phyloP scores from a whole-genome alignment of 2,113 vertebrate species.

The Proterorhinus semilunaris region DNA sequence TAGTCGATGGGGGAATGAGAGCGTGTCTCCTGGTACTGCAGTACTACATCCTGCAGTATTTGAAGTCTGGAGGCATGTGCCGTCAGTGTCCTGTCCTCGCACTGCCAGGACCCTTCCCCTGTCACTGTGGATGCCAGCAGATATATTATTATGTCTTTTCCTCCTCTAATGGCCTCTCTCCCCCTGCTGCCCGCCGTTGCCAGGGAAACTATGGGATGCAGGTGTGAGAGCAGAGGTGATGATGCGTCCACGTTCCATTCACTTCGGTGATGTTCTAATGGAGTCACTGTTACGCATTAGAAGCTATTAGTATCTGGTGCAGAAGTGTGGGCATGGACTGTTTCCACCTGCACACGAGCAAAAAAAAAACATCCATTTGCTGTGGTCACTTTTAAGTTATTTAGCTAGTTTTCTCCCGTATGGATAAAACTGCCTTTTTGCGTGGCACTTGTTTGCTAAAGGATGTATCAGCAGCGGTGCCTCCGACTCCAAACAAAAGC shows the following conservation, averaged over 20 bases:
- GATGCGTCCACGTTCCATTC: constrained; percentile 22
- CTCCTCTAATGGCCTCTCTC: constrained; percentile 19
- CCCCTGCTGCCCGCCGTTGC: constrained; percentile 11
- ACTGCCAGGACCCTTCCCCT: constrained; percentile 3
- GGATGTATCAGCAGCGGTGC: too few species aligned
- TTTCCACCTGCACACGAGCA: too few species aligned
- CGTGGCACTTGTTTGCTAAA: too few species aligned
- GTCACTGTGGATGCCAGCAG: background rate
- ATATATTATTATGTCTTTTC: constrained; percentile 36
- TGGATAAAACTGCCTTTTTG: too few species aligned
- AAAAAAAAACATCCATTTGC: too few species aligned
- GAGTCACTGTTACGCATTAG: background rate
- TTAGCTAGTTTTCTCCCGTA: too few species aligned
- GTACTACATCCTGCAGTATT: constrained; percentile 7
- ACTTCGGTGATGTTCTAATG: background rate
- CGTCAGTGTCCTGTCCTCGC: constrained; percentile 15
- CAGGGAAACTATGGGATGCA: constrained; percentile 47
- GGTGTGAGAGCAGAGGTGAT: constrained; percentile 44
- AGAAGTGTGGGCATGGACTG: too few species aligned
- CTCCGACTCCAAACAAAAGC: too few species aligned
- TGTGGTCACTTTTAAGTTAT: too few species aligned
- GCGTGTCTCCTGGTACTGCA: constrained; percentile 13
- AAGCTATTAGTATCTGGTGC: background rate
- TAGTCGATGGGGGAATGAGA: constrained; percentile 2
- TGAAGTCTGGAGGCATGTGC: constrained; percentile 21